These are phyloP conservation scores for Strongylocentrotus purpuratus DNA, from an alignment of 35 echinoderm and acorn worm genomes.

Conservation along the genomic window DNA sequence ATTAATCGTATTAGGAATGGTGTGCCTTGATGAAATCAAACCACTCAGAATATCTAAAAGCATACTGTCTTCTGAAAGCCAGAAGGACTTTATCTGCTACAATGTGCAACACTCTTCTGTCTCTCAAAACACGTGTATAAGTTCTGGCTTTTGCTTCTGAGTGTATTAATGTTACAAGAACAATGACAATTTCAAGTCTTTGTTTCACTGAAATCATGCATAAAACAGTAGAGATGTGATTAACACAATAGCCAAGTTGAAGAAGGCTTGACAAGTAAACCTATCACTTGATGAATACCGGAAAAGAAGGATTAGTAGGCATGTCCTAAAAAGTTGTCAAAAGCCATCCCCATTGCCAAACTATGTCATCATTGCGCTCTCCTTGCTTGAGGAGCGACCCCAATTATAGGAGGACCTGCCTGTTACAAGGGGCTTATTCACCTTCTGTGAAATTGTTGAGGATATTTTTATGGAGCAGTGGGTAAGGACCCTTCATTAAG, in stretches of 20 bases:
- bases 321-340: conserved; percentile 3
- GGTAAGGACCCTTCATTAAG: background rate
- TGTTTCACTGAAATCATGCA: background rate
- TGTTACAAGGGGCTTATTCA: background rate
- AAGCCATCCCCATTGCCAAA: background rate
- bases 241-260: conserved; percentile 11
- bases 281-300: background rate
- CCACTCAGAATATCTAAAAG: too few relatives aligned
- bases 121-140: too few relatives aligned
- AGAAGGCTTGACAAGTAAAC: background rate
- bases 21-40: too few relatives aligned
- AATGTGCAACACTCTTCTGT: too few relatives aligned
- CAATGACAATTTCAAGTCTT: too few relatives aligned
- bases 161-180: too few relatives aligned
- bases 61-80: too few relatives aligned
- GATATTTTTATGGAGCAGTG: background rate
- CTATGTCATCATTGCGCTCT: background rate
- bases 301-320: background rate
- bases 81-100: too few relatives aligned
- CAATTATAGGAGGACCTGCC: background rate
- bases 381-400: background rate
- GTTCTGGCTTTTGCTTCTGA: too few relatives aligned
- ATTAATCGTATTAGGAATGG: too few relatives aligned
- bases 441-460: background rate
- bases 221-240: background rate